Base-by-base conservation (phyloP, 2,113 vertebrate genomes). In the Oryzias woworae region DNA sequence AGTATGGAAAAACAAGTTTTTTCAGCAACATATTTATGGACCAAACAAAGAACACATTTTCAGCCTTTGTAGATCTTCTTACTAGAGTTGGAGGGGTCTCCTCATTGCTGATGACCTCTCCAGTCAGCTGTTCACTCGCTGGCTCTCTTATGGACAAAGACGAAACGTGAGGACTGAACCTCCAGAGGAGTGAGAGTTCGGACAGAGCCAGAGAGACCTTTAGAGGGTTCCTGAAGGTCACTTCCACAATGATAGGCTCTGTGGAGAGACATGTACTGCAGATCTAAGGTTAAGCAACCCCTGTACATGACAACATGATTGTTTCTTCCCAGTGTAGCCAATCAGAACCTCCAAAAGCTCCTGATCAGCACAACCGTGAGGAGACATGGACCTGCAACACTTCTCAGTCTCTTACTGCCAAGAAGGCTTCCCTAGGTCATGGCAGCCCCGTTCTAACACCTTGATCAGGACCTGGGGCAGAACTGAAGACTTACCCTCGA, bases 221-320 rank as follows among this genome's bases (percentile, higher is more conserved):
- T 67, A 99, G 81, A 51, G 96, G 96, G 77, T 99, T 99, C 86
- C 92, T 93, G 85, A 99, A 95, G 8, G 90, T 92, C 71, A 99
- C 91, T 92, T 99, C 97, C 57, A 99, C 94, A 48, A 94, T 94
- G 80, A 99, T 90, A 44, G 96, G 97, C 61, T 99, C 97, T 99
- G 63, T 36, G 41, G 3, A 59, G 26, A 71, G 6, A 46, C 4
- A 58, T 4, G 22, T 7, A 20, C 41, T 43, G 14, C 5, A 18
- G 16, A 18, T 5, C 44, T 17, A 4, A 36, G 36, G 12, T 36
- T 36, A 12, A 36, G 8, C 36, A 36, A 12, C 36, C 8, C 2
- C 36, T 36, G 7, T 36, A 10, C 36, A 36, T 36, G 31, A 36
- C 8, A 36, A 36, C 10, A 36, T 36, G 36, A 36, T 10, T 36